A percentile compares a stretch with the other conserved stretches of the same genome.
These are phyloP conservation scores for Cottoperca gobio DNA, from an alignment of 2,797 vertebrate species.

Conservation along the genomic window DNA sequence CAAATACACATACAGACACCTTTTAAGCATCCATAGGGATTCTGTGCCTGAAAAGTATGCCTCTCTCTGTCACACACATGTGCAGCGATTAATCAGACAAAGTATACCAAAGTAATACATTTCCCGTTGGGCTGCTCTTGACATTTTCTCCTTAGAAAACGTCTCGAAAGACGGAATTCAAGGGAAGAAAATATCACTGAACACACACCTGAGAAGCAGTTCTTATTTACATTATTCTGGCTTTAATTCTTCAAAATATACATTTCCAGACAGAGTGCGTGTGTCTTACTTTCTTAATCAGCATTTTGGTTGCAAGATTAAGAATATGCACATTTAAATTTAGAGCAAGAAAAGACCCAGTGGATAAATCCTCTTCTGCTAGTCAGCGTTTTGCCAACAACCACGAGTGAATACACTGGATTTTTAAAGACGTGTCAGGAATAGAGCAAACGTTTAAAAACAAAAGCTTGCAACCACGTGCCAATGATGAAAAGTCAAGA, in stretches of 20 bases:
- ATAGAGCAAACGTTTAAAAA: constrained; percentile 30
- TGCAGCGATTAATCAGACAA: constrained; percentile 15
- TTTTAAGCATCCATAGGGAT: constrained; percentile 44
- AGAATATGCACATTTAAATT: background rate
- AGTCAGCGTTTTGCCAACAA: background rate
- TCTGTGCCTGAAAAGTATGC: constrained; percentile 11
- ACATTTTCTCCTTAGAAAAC: constrained; percentile 10
- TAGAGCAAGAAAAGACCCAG: background rate
- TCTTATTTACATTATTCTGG: background rate
- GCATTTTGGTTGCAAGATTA: background rate
- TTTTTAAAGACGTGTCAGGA: constrained; percentile 1
- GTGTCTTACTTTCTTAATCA: background rate
- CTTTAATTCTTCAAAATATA: constrained; percentile 20
- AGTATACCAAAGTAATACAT: background rate
- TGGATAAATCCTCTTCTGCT: background rate
- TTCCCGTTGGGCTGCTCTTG: constrained; percentile 20
- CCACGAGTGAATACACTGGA: constrained; percentile 4
- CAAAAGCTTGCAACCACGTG: constrained; percentile 2
- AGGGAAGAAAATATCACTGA: background rate
- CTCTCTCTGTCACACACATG: background rate
- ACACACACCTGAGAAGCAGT: constrained; percentile 1
- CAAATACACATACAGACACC: constrained; percentile 26
- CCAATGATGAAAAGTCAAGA: constrained; percentile 11
- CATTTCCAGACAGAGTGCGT: background rate
- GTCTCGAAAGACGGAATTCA: background rate